Base-by-base conservation (phyloP, 2,113 vertebrate species). In the Bothrops jararaca region DNA sequence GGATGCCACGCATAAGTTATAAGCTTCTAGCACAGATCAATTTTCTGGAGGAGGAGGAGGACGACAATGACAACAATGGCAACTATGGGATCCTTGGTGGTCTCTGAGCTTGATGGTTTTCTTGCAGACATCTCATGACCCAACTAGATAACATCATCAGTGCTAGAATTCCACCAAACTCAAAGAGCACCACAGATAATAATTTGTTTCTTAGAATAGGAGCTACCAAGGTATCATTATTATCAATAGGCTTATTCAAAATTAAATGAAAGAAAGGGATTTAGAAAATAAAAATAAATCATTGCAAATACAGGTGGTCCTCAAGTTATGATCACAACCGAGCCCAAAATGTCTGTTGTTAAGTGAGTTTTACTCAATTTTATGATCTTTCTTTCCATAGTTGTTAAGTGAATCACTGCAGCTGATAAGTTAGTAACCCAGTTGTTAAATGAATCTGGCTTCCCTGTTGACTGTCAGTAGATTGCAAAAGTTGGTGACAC, bases 11-110 rank as follows among this genome's bases (percentile, higher is more conserved):
- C 64, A 69, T 18, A 15, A n/a, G 4, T 12, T 13, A n/a, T n/a
- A 39, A 39, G 6, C 18, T 80, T 39, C 34, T 80, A 80, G 15
- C 69, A 50, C 48, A 50, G 48, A 50, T 50, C 48, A 50, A 50
- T 50, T 50, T 50, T 50, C 48, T 8, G 48, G 48, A 50, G 48
- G 48, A 50, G 48, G 48, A 50, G 8, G 48, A 58, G 23, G 57
- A 60, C 3, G 58, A 29, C 10, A 3, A 29, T 0, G 26, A 29
- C 0, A 26, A 29, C 10, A 3, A 29, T 4, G 10, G 12, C 0
- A 26, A 64, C 10, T 29, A 3, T 4, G 24, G 24, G 58, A 1
- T 64, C 10, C 10, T 29, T 64, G 48, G 48, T 50, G 48, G 2
- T 58, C 6, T 58, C 23, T 50, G 48, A 50, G 7, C 48, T 50